These are phyloP conservation scores for Penaeus chinensis DNA, from an alignment of 1,140 invertebrate genomes.

Conservation along the genomic window DNA sequence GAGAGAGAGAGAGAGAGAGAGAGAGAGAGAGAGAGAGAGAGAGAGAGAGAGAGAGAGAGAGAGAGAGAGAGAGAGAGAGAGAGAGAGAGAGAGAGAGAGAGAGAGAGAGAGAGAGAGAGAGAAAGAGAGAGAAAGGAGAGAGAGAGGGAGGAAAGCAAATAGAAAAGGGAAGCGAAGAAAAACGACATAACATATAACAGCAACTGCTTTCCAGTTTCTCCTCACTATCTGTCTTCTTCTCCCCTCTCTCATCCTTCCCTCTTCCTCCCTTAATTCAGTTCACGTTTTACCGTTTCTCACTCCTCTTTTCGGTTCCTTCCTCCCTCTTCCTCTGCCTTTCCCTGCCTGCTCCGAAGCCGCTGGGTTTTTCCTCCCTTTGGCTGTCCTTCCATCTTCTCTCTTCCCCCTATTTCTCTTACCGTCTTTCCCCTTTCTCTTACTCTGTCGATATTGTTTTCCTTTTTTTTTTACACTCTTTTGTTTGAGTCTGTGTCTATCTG, in stretches of 20 bases:
- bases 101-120: background rate
- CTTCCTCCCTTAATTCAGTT: background rate
- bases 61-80: constrained; percentile 7
- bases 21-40: constrained; percentile 18
- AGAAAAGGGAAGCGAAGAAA: too few relatives aligned
- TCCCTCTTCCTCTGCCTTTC: background rate
- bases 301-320: background rate
- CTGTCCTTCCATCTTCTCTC: background rate
- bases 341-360: background rate
- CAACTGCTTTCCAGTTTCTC: too few relatives aligned
- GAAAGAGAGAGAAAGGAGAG: background rate
- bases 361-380: background rate
- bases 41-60: constrained; percentile 17
- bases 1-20: background rate
- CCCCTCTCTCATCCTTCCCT: background rate
- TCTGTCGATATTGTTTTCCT: too few relatives aligned
- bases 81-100: background rate
- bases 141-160: background rate
- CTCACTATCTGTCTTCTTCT: background rate
- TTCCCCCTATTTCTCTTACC: background rate
- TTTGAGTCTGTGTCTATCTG: too few relatives aligned
- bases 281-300: background rate
- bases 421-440: too few relatives aligned
- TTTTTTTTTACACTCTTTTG: too few relatives aligned
- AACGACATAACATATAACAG: too few relatives aligned